These are phyloP conservation scores for Aphelocoma coerulescens DNA, from an alignment of 2,113 vertebrate species.

Conservation along the genomic window DNA sequence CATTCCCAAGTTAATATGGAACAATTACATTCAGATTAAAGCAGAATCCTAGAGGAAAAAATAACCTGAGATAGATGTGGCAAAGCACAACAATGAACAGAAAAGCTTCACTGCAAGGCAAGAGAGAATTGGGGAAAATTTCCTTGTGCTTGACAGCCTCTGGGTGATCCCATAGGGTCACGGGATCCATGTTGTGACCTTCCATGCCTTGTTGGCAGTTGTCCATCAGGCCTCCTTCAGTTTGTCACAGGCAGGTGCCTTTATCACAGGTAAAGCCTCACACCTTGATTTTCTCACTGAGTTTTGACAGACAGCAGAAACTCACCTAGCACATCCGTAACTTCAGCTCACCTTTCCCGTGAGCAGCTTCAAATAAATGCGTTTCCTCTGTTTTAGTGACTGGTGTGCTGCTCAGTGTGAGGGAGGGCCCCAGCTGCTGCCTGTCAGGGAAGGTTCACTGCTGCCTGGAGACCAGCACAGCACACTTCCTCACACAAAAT, in stretches of 20 bases:
- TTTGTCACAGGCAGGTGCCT: not conserved
- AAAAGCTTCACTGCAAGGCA: not conserved
- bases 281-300: not conserved
- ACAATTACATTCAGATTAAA: conserved; percentile 48
- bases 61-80: not conserved
- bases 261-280: not conserved
- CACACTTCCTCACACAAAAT: not conserved
- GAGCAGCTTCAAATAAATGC: not conserved
- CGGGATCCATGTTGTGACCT: not conserved
- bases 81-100: not conserved
- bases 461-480: accelerated
- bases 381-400: not conserved
- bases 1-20: conserved; percentile 23
- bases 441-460: not conserved
- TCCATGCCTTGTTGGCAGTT: not conserved
- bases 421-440: not conserved
- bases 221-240: accelerated
- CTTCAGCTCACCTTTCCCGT: not conserved
- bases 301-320: not conserved
- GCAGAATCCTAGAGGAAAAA: not conserved
- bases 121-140: not conserved
- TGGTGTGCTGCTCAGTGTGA: not conserved
- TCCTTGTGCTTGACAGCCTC: not conserved
- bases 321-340: not conserved
- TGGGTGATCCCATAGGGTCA: not conserved